Conservation (phyloP, 2,888 invertebrate genomes). For the Chrysolina haemoptera region DNA sequence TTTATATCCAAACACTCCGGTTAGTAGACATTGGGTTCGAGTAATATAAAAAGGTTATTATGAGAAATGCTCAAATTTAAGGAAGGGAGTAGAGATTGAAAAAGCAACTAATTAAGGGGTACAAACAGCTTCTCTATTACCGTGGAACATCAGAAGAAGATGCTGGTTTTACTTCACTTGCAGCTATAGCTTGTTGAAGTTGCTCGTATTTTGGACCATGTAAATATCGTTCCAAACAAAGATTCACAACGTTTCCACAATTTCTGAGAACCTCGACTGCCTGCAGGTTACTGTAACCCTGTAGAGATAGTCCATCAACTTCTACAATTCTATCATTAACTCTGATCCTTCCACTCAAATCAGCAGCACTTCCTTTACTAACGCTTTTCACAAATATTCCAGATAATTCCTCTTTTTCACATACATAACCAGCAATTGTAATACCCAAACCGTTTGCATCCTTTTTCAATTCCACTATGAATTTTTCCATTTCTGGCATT, state of each 20-base stretch:
- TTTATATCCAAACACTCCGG: slow-evolving; percentile 59
- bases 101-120: slow-evolving; percentile 59
- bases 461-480: slow-evolving; percentile 94
- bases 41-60: slow-evolving; percentile 53
- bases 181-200: slow-evolving; percentile 88
- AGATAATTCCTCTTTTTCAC: slow-evolving; percentile 97
- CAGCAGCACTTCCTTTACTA: slow-evolving; percentile 96
- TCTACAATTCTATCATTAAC: slow-evolving; percentile 99
- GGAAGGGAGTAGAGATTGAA: slow-evolving; percentile 54
- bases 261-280: slow-evolving; percentile 97
- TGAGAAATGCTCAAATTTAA: slow-evolving; percentile 50
- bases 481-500: slow-evolving; percentile 93
- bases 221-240: slow-evolving; percentile 91
- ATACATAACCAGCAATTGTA: slow-evolving; percentile 96
- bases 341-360: slow-evolving; percentile 91
- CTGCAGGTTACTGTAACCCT: slow-evolving; percentile 97
- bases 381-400: slow-evolving; percentile 99
- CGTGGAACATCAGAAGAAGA: slow-evolving; percentile 74
- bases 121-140: slow-evolving; percentile 66
- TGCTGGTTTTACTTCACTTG: slow-evolving; percentile 80
- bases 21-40: slow-evolving; percentile 56
- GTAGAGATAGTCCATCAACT: slow-evolving; percentile 94
- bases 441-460: slow-evolving; percentile 95
- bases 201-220: slow-evolving; percentile 93
- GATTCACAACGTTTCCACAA: slow-evolving; percentile 90